Percentiles rank a stretch among this genome's conserved stretches.
Conservation (phyloP, 30 jellyfish, hydroid and myxozoan genomes). For the Cassiopea xamachana region DNA sequence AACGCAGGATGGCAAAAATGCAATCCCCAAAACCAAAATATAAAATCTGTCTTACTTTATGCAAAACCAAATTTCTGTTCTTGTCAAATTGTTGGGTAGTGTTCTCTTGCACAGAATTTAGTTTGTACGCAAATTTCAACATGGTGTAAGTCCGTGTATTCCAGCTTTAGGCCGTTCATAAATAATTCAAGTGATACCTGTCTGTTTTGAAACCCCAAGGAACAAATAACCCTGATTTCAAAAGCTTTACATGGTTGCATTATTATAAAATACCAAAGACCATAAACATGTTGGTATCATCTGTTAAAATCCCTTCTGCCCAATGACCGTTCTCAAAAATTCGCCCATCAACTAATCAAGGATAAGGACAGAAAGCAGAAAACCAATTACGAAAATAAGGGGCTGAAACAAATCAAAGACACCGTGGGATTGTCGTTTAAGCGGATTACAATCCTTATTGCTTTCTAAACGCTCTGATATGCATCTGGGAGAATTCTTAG, state of each 20-base stretch:
- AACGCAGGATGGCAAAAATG: too few relatives aligned
- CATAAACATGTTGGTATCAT: background rate
- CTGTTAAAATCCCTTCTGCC: background rate
- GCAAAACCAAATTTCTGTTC: background rate
- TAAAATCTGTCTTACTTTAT: background rate
- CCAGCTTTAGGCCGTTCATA: conserved; percentile 5
- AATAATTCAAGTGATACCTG: conserved; percentile 7
- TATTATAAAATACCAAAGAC: background rate
- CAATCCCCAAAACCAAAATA: too few relatives aligned
- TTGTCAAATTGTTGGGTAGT: background rate
- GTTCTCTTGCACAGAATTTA: background rate
- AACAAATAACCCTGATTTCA: background rate
- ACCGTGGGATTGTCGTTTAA: background rate
- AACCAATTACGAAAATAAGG: background rate
- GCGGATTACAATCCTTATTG: background rate
- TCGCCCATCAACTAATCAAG: background rate
- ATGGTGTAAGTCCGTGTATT: background rate
- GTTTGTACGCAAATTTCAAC: conserved; percentile 7
- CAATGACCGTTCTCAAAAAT: background rate
- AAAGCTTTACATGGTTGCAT: background rate
- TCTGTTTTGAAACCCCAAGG: background rate
- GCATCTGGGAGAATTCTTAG: background rate
- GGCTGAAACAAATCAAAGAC: background rate
- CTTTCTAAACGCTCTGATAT: background rate
- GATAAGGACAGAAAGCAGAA: background rate